Evolutionary conservation across 2,888 invertebrate species (phyloP), one percentile per base, ranked within the genome.

Genomic region (Plebejus melissa): DNA sequence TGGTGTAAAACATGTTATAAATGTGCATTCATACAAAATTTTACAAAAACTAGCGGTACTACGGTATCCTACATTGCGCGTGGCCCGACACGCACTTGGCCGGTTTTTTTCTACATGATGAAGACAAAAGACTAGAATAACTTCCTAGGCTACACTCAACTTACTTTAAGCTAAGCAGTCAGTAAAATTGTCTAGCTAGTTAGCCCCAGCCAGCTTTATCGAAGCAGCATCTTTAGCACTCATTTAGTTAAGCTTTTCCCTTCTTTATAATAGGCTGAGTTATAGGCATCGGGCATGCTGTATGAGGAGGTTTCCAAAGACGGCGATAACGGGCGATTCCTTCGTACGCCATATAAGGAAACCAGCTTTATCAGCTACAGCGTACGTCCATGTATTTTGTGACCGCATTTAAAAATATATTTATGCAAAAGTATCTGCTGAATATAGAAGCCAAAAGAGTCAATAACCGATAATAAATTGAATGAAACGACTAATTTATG

Each of bases 241-340:
- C 71, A 50, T 46, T 71, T 71, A 71, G 71, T 46, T 54, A 72
- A 54, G 32, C 54, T 36, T 79, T 80, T 80, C 79, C 77, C 80
- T 79, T 74, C 76, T 77, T 75, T 77, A 76, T 81, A 80, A 80
- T 78, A 76, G 76, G 72, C 75, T 75, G 77, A 80, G 79, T 80
- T 81, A 82, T 81, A 54, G 16, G 54, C 54, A 16, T 54, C 16
- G 80, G 79, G 72, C 76, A 77, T 77, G 76, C 80, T 80, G 77
- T 82, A 82, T 79, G 78, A 72, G 80, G 74, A 78, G 60, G 71
- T 76, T 74, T 76, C 82, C 86, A 75, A 85, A 87, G 79, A 87
- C 82, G 89, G 89, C 80, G 82, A 83, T 87, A 88, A 86, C 86
- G 84, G 84, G 81, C 82, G 81, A 81, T 85, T 84, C 82, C 83